These are phyloP conservation scores for Lutjanus argentimaculatus DNA, from an alignment of 2,797 vertebrate genomes.

Conservation along the genomic window DNA sequence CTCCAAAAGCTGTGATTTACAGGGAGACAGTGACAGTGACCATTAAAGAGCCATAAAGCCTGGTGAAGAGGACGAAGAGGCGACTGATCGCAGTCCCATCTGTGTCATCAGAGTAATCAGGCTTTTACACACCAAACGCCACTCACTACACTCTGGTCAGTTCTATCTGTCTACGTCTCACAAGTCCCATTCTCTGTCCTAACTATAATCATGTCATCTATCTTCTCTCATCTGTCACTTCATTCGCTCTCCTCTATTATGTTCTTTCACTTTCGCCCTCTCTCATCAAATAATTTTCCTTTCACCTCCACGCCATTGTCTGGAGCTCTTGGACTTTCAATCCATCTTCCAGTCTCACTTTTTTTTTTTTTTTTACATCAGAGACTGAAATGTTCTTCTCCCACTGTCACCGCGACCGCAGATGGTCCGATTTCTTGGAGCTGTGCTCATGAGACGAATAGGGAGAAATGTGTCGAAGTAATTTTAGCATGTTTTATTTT, in stretches of 20 bases:
- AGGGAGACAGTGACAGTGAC: not conserved
- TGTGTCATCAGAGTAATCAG: conserved; percentile 5
- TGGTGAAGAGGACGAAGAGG: not conserved
- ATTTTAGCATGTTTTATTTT: conserved; percentile 6
- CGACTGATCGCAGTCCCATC: not conserved
- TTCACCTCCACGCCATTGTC: conserved; percentile 14
- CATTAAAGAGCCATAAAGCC: conserved; percentile 32
- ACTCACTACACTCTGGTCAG: not conserved
- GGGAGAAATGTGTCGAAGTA: conserved; percentile 3
- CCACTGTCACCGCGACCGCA: conserved; percentile 35
- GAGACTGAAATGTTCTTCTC: not conserved
- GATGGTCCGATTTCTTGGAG: conserved; percentile 5
- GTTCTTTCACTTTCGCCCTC: not conserved
- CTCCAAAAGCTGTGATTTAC: conserved; percentile 11
- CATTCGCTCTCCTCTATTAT: not conserved
- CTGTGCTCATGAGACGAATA: not conserved
- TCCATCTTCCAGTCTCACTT: conserved; percentile 20
- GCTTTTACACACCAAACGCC: not conserved
- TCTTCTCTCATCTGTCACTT: conserved; percentile 15
- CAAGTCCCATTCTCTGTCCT: not conserved
- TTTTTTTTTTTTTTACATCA: not conserved
- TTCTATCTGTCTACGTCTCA: not conserved
- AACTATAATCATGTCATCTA: not conserved
- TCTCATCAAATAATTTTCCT: conserved; percentile 29
- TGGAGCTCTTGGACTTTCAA: conserved; percentile 7